A percentile compares a stretch with the other conserved stretches of the same genome.
phyloP scores from a whole-genome alignment of 2,113 vertebrate genomes.

The Amblyopsis rosae region DNA sequence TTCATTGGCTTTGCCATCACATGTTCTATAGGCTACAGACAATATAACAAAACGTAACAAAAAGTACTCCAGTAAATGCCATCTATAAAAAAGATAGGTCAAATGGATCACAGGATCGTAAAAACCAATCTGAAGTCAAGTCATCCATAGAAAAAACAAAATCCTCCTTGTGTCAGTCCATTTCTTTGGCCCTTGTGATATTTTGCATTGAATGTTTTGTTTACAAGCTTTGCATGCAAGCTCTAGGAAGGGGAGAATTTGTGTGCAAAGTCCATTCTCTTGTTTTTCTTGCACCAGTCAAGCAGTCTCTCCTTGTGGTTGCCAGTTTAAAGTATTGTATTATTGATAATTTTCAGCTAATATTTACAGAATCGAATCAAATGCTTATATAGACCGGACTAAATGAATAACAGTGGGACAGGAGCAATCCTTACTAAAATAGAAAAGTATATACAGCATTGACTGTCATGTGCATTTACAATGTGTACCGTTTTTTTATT shows the following conservation, averaged over 20 bases:
- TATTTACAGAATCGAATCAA: too few relatives aligned
- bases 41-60: background rate
- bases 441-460: too few relatives aligned
- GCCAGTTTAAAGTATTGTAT: too few relatives aligned
- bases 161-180: background rate
- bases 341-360: too few relatives aligned
- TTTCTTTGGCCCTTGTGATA: background rate
- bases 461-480: too few relatives aligned
- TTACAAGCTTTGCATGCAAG: conserved; percentile 17
- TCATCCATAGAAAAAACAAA: background rate
- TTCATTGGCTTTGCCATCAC: conserved; percentile 1
- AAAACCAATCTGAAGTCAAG: background rate
- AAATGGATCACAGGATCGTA: background rate
- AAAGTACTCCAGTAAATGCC: conserved; percentile 4
- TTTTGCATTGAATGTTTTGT: conserved; percentile 1
- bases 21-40: background rate
- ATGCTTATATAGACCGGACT: too few relatives aligned
- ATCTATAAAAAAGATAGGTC: background rate
- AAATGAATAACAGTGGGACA: too few relatives aligned
- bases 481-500: too few relatives aligned
- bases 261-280: conserved; percentile 1
- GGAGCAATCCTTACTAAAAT: too few relatives aligned
- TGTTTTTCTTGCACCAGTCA: background rate
- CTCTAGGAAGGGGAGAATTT: background rate
- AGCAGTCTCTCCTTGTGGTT: too few relatives aligned